Base-by-base conservation (phyloP, 2,113 vertebrate genomes). In the Gadus chalcogrammus region DNA sequence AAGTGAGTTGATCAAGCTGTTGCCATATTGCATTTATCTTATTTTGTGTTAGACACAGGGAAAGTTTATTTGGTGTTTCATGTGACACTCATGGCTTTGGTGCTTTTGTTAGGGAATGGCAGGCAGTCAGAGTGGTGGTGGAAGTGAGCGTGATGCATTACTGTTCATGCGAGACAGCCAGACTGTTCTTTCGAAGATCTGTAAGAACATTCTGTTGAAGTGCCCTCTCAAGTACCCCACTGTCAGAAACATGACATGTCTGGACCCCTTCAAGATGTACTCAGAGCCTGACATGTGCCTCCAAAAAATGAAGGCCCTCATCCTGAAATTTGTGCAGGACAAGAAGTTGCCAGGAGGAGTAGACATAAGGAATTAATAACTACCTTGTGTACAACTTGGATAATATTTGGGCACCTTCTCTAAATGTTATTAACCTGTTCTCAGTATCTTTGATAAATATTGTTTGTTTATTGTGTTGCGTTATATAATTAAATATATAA, bases 311-410 rank as follows among this genome's bases (percentile, higher is more conserved):
- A 56, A 56, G 53, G 67, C 48, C 64, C 74, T 76, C 66, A 72
- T 77, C 66, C 56, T 64, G 65, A 77, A 73, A 42, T 77, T 77
- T 73, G 61, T 69, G 35, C 70, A 69, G 69, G 74, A 67, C 52
- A 76, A 71, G 60, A 52, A 76, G 69, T 55, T 76, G 74, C 42
- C 74, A 65, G 67, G 73, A 67, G 65, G 73, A 63, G 65, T n/a
- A 73, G 18, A 62, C 20, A 53, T 62, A 18, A 31, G 53, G 22
- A 24, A 59, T 52, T 64, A 65, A 22, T 58, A 18, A 24, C 64
- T 64, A 27, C n/a, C 28, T 59, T 58, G 24, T 56, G 28, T 38
- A 56, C 58, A 64, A 20, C 64, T 59, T 38, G 59, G 70, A 53
- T 12, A 27, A 20, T 62, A 17, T 59, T 15, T 15, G 15, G 15